Evolutionary conservation across 2,797 vertebrate species (phyloP), one percentile per base, ranked within the genome.

Genomic region (Micropoecilia bifurca): DNA sequence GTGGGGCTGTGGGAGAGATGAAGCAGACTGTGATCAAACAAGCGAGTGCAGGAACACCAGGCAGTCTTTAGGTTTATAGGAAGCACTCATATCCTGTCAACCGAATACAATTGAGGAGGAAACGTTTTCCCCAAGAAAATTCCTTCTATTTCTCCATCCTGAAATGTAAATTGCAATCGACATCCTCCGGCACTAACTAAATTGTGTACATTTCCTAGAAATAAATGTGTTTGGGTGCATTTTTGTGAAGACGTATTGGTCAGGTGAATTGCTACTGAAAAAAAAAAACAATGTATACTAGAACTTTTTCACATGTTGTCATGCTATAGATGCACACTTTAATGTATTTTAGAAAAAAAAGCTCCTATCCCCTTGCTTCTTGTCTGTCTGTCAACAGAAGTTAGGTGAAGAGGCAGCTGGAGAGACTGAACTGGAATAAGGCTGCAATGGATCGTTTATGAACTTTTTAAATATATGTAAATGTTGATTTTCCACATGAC

Each of bases 1-100:
- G 90, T 92, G 93, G 93, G 79, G 91, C 91, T 94, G 88, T 90
- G 88, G 87, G 85, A 87, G 90, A 92, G 80, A 82, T 74, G 80
- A 84, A 89, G 87, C 61, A 72, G 45, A 75, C 66, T 33, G 79
- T 63, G 87, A 84, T 91, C 88, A 91, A 89, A 89, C 78, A 77
- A 71, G 82, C 83, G 25, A 55, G 77, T 71, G 7, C 71, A 83
- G 68, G 87, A 90, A 87, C 83, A 88, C 76, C 75, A 81, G 77
- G 79, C 59, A 6, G 73, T 77, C 71, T 41, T 77, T 74, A 73
- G 50, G 75, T 86, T 92, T 88, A 53, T 53, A 86, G 45, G 89
- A 88, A 85, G 71, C 84, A 73, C 73, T 82, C 80, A 78, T 74
- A 87, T 12, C 20, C 63, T 39, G 77, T 78, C 79, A 41, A 68